These are phyloP conservation scores for Macrosiphum euphorbiae DNA, from an alignment of 2,888 invertebrate genomes.

Conservation along the genomic window DNA sequence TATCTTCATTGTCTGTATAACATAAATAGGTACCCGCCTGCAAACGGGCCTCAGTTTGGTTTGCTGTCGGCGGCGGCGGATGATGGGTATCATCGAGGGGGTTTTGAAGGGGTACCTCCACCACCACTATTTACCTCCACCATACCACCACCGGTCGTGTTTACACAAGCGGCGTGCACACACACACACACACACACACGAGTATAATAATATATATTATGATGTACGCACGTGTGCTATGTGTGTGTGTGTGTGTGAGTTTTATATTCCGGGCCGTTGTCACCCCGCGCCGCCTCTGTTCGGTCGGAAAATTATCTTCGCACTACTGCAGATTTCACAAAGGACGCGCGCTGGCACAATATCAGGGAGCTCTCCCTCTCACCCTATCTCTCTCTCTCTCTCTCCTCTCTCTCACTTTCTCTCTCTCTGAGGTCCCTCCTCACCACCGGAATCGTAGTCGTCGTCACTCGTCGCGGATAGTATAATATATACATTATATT, in stretches of 20 bases:
- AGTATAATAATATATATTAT: background rate
- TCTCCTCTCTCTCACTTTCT: background rate
- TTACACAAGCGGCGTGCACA: conserved; percentile 53
- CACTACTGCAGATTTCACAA: conserved; percentile 57
- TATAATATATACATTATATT: background rate
- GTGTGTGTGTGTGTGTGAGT: background rate
- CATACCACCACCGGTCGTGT: conserved; percentile 55
- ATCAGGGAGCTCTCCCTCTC: background rate
- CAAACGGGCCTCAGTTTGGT: background rate
- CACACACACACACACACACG: background rate
- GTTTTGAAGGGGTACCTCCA: conserved; percentile 30
- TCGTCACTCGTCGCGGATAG: background rate
- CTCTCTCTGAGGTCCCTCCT: background rate
- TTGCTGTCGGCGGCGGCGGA: background rate
- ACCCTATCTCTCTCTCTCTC: background rate
- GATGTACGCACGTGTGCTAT: background rate
- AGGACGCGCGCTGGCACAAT: conserved; percentile 16
- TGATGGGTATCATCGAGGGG: background rate
- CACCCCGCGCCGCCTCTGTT: conserved; percentile 42
- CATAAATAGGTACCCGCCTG: background rate
- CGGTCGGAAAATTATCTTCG: conserved; percentile 64
- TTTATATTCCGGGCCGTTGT: conserved; percentile 48
- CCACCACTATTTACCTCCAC: conserved; percentile 5
- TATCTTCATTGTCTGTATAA: background rate
- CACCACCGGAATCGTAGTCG: background rate